A percentile compares a stretch with the other conserved stretches of the same genome.
Conservation (phyloP, 2,797 vertebrate genomes). For the Melanitta fusca region DNA sequence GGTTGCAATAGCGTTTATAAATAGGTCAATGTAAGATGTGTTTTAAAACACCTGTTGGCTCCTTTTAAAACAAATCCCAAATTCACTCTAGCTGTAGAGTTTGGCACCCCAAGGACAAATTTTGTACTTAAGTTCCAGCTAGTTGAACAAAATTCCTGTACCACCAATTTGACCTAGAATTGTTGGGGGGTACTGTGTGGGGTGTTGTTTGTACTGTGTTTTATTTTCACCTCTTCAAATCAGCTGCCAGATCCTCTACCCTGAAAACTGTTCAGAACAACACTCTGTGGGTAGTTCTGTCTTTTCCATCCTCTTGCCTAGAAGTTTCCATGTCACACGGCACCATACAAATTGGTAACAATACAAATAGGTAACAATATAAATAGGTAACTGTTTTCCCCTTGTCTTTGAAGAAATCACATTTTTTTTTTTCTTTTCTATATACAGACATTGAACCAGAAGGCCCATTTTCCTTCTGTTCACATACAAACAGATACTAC, state of each 20-base stretch:
- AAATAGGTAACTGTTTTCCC: background rate
- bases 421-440: background rate
- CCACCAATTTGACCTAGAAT: background rate
- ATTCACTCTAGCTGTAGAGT: background rate
- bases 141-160: background rate
- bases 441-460: background rate
- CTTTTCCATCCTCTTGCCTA: background rate
- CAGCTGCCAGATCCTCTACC: background rate
- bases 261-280: background rate
- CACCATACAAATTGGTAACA: background rate
- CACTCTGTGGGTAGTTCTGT: background rate
- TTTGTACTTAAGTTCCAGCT: background rate
- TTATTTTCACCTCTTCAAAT: background rate
- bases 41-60: background rate
- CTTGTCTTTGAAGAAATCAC: background rate
- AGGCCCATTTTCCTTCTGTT: background rate
- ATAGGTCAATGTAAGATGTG: too few species aligned
- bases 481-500: background rate
- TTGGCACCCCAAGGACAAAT: background rate
- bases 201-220: background rate
- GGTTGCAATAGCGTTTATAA: background rate
- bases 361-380: background rate
- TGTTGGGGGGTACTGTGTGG: background rate
- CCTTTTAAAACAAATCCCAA: background rate
- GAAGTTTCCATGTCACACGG: background rate